phyloP scores from a whole-genome alignment of 2,888 invertebrate species.

The Hydrotaea cyrtoneurina region DNA sequence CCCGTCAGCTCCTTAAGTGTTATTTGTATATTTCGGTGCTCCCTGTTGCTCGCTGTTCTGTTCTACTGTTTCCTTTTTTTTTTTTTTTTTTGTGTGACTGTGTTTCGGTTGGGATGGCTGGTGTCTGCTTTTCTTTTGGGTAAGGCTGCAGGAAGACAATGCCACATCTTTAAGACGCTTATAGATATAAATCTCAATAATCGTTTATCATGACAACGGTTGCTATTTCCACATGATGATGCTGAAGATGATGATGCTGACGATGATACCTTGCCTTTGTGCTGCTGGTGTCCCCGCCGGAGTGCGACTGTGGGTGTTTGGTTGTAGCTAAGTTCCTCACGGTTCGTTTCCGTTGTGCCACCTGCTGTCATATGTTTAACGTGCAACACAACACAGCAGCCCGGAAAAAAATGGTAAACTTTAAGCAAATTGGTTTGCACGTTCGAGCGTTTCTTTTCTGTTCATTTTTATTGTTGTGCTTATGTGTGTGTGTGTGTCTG shows the following conservation, averaged over 20 bases:
- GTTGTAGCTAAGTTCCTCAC: conserved; percentile 38
- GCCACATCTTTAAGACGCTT: conserved; percentile 73
- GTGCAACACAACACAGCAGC: conserved; percentile 36
- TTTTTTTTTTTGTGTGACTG: too few relatives aligned
- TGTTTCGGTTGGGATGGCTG: too few relatives aligned
- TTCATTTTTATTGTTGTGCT: conserved; percentile 33
- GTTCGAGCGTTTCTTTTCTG: conserved; percentile 58
- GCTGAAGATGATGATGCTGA: not conserved
- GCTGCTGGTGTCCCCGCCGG: not conserved
- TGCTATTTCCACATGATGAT: conserved; percentile 59
- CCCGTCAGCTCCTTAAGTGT: not conserved
- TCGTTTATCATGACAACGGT: conserved; percentile 77
- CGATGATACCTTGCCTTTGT: conserved; percentile 28
- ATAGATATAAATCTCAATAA: conserved; percentile 80
- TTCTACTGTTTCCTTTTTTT: not conserved
- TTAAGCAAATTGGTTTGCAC: conserved; percentile 72
- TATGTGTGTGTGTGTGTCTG: not conserved
- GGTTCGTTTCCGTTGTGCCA: conserved; percentile 42
- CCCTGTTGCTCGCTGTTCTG: not conserved
- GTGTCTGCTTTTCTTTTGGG: not conserved
- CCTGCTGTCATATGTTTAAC: conserved; percentile 66
- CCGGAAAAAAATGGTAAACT: conserved; percentile 67
- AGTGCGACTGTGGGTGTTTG: conserved; percentile 7
- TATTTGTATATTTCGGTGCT: not conserved
- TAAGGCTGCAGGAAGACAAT: conserved; percentile 68